Evolutionary conservation across 1,140 invertebrate species (phyloP).

Genomic region (Phortica variegata): DNA sequence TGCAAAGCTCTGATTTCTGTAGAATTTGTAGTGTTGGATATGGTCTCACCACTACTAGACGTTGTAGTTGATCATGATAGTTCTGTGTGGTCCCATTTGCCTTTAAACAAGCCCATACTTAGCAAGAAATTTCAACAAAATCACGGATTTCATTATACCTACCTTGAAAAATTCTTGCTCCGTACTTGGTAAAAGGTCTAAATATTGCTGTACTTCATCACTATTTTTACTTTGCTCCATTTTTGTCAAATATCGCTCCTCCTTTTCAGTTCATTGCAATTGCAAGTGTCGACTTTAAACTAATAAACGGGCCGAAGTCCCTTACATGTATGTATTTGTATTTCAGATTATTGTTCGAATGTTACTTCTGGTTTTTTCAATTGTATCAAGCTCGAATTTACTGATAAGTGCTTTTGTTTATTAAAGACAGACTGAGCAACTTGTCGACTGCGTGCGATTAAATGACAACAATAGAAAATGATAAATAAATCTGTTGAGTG

Average conservation of each 20-base stretch:
- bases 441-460: no score
- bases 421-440: no score
- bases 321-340: no score
- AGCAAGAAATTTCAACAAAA: not conserved
- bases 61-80: slow-evolving; percentile 14
- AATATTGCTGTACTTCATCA: slow-evolving; percentile 16
- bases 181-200: slow-evolving; percentile 17
- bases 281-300: slow-evolving; percentile 4
- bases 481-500: no score
- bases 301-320: not conserved
- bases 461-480: no score
- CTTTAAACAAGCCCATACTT: not conserved
- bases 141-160: not conserved
- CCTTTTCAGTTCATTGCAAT: slow-evolving; percentile 12
- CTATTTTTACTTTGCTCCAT: slow-evolving; percentile 6
- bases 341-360: no score
- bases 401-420: no score
- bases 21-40: slow-evolving; percentile 36
- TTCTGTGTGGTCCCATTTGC: slow-evolving; percentile 2
- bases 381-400: no score
- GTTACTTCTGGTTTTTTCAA: no score
- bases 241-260: slow-evolving; percentile 9
- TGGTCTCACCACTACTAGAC: slow-evolving; percentile 10
- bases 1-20: slow-evolving; percentile 23
- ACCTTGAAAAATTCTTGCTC: slow-evolving; percentile 27